These are phyloP conservation scores for Sebastes miniatus DNA, from an alignment of 2,797 vertebrate species.

Conservation along the genomic window DNA sequence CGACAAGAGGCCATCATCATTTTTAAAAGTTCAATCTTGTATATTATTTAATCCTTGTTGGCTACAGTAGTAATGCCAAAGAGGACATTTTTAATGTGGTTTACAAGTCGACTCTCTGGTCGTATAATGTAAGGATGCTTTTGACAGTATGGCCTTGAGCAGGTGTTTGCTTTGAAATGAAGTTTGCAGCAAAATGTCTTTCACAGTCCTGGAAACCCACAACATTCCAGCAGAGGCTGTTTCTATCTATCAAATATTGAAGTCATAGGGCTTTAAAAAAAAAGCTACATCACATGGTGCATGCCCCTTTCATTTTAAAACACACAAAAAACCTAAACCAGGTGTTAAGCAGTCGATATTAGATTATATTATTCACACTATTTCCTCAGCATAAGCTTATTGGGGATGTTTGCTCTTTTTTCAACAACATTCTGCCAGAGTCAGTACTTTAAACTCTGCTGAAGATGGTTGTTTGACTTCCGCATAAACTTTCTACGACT, in stretches of 20 bases:
- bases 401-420: slow-evolving; percentile 14
- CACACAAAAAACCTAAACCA: not conserved
- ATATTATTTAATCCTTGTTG: not conserved
- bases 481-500: slow-evolving; percentile 35
- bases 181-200: not conserved
- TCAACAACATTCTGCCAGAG: slow-evolving; percentile 16
- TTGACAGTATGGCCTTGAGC: not conserved
- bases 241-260: not conserved
- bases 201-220: not conserved
- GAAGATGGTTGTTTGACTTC: slow-evolving; percentile 49
- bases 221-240: not conserved
- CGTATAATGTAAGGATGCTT: not conserved
- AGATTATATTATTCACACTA: not conserved
- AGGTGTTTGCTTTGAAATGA: not conserved
- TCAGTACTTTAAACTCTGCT: slow-evolving; percentile 36
- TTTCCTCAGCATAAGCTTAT: not conserved
- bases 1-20: not conserved
- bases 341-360: slow-evolving; percentile 8
- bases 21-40: not conserved
- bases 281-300: not conserved
- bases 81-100: not conserved
- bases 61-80: not conserved
- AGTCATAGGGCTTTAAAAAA: not conserved
- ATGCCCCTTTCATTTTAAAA: not conserved
- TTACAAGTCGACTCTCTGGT: not conserved